phyloP scores from a whole-genome alignment of 2,797 vertebrate species.

The Phalanger gymnotis region DNA sequence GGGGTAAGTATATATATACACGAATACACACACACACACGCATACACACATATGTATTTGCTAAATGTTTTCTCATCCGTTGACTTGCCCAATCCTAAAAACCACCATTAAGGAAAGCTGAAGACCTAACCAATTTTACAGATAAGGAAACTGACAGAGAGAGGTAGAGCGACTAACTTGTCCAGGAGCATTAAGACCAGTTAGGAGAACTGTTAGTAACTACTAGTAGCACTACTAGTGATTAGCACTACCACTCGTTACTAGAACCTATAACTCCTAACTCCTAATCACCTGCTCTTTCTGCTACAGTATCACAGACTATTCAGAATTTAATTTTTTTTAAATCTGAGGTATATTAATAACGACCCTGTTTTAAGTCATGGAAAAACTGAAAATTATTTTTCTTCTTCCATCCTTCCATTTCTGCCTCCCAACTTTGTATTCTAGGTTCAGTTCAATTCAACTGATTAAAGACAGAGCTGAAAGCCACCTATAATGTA shows the following conservation, averaged over 20 bases:
- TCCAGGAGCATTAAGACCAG: background rate
- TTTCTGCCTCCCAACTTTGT: background rate
- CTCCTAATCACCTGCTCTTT: background rate
- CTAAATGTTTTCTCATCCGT: background rate
- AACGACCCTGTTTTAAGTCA: background rate
- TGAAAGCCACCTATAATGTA: background rate
- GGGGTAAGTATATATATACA: background rate
- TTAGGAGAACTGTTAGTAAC: background rate
- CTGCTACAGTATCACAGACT: background rate
- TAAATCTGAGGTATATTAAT: background rate
- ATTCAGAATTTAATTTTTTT: background rate
- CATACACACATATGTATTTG: background rate
- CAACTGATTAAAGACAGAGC: background rate
- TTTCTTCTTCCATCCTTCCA: background rate
- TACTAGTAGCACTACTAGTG: background rate
- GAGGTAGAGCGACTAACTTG: background rate
- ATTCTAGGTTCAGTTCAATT: background rate
- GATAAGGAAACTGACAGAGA: background rate
- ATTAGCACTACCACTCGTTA: background rate
- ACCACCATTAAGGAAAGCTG: background rate
- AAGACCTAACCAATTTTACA: background rate
- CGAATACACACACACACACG: background rate
- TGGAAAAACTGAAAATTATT: background rate
- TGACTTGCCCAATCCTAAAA: background rate
- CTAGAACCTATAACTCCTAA: background rate